Conservation (phyloP, 2,113 vertebrate genomes). For the Passer domesticus region DNA sequence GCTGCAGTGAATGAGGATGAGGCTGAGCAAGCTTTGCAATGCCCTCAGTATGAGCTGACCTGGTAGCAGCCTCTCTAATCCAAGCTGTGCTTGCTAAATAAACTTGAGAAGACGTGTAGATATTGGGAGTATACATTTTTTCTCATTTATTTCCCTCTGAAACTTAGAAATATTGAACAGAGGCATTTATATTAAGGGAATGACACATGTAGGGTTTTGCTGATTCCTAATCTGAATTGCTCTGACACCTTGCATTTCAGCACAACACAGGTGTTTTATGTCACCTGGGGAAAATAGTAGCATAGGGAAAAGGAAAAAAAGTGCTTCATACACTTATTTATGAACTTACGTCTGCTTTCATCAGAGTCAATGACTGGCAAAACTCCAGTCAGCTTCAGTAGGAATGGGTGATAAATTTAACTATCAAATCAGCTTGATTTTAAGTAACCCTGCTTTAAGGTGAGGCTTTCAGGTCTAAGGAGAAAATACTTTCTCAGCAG, state of each 20-base stretch:
- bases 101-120: not conserved
- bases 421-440: not conserved
- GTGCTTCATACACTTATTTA: conserved; percentile 29
- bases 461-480: not conserved
- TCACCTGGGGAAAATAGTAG: conserved; percentile 23
- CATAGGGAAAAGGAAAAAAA: not conserved
- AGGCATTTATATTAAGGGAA: not conserved
- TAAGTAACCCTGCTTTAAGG: not conserved
- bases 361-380: conserved; percentile 8
- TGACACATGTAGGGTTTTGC: not conserved
- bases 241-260: not conserved
- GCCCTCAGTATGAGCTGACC: not conserved
- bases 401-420: not conserved
- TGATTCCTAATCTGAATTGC: not conserved
- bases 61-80: not conserved
- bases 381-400: not conserved
- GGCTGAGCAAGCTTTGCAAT: not conserved
- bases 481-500: not conserved
- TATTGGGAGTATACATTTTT: not conserved
- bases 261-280: conserved; percentile 1
- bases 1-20: not conserved
- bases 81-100: not conserved
- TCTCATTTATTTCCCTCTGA: not conserved
- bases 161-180: not conserved
- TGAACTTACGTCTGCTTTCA: conserved; percentile 26